Base-by-base conservation (phyloP, 2,797 vertebrate genomes). In the Tokudaia tokunoshimensis region DNA sequence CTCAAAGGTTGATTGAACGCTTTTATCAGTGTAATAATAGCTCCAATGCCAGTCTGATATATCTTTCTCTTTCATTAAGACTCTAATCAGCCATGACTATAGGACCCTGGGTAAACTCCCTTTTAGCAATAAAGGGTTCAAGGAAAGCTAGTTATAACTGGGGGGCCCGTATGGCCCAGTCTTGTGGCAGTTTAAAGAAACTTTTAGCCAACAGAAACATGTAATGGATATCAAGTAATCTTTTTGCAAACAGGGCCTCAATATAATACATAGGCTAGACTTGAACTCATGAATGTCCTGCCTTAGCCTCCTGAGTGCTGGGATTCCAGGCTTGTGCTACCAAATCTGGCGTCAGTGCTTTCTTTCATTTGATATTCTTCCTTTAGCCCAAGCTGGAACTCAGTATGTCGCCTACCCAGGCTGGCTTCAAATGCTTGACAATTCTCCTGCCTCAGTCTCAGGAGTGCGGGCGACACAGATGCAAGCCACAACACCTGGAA, bases 1-100 rank as follows among this genome's bases (percentile, higher is more conserved):
- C 85, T 94, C 84, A 91, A 88, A 65, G 63, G 80, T 92, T 80
- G 87, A 95, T 41, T 65, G 92, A 92, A 92, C 34, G 89, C 79
- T 80, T 96, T 91, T 70, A 93, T 96, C 67, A 82, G 89, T 59
- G 50, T 59, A 31, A 52, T 65, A 59, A 67, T 50, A 50, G 8
- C 52, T n/a, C 75, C 67, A 84, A 29, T 22, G 41, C 79, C 75
- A 41, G 74, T 47, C 57, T 20, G 29, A 72, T 4, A 19, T 47
- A 67, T 72, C 81, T 96, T 92, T 75, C 59, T 96, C 82, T 92
- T 80, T 81, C 65, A 94, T 50, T n/a, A 52, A 37, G 15, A 31
- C 52, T 91, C 24, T 89, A 17, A 44, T 70, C 52, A 57, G 29
- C n/a, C 3, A 10, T 26, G 70, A 91, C 52, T 52, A 2, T 11